A percentile compares a stretch with the other conserved stretches of the same genome.
Evolutionary conservation across 2,888 invertebrate species (phyloP).

Genomic region (Brachyopa scutellaris): DNA sequence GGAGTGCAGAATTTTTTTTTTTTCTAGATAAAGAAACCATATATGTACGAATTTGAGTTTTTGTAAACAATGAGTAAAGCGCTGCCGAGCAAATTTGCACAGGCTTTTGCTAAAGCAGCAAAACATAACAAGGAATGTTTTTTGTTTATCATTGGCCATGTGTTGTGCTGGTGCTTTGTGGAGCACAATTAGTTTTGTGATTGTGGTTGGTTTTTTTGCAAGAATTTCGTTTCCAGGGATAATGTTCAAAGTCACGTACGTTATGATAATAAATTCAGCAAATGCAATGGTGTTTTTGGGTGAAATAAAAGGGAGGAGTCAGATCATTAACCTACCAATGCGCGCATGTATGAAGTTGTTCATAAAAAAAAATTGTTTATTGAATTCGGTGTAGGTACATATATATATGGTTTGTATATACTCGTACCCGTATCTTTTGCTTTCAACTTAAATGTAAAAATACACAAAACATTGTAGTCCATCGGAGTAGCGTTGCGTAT

Average conservation of each 20-base stretch:
- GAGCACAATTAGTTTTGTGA: slow-evolving; percentile 11
- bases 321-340: background rate
- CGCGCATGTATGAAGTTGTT: background rate
- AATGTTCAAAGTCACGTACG: slow-evolving; percentile 23
- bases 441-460: background rate
- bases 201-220: slow-evolving; percentile 18
- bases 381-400: background rate
- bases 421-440: background rate
- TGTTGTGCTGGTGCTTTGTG: background rate
- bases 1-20: slow-evolving; percentile 1
- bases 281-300: background rate
- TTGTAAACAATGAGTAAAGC: slow-evolving; percentile 5
- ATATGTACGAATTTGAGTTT: slow-evolving; percentile 9
- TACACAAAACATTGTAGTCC: background rate
- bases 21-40: slow-evolving; percentile 14
- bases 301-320: background rate
- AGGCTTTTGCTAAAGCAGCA: no score
- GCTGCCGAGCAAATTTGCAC: background rate
- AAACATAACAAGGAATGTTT: background rate
- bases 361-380: slow-evolving; percentile 20
- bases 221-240: background rate
- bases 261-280: background rate
- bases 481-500: background rate
- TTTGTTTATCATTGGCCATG: slow-evolving; percentile 17
- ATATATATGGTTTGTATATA: no score